Evolutionary conservation across 2,113 vertebrate species (phyloP).

Genomic region (Hiodon tergisus): DNA sequence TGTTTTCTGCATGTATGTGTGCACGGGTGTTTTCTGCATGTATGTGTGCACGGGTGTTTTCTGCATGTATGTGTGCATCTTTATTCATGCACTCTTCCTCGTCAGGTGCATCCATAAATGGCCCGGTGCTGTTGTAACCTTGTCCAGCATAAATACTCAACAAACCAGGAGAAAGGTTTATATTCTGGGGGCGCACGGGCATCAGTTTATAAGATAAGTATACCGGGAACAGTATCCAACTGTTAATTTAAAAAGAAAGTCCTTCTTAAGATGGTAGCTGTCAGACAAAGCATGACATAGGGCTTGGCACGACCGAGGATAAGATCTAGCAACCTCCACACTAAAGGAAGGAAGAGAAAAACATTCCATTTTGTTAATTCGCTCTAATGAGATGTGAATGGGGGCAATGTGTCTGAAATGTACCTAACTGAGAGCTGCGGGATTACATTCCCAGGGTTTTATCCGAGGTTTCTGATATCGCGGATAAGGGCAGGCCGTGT

Average conservation of each 20-base stretch:
- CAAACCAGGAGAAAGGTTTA: neutral
- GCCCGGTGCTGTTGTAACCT: neutral
- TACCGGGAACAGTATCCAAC: too few relatives aligned
- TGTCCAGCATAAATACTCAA: neutral
- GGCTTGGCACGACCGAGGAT: neutral
- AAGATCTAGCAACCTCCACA: neutral
- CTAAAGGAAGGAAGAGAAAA: neutral
- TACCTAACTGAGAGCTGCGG: neutral
- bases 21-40: too few relatives aligned
- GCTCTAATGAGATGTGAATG: constrained; percentile 5
- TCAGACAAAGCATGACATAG: too few relatives aligned
- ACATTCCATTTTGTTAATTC: constrained; percentile 15
- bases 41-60: neutral
- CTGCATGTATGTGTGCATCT: neutral
- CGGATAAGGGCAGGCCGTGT: neutral
- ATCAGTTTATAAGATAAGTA: neutral
- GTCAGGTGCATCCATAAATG: neutral
- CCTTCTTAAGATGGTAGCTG: too few relatives aligned
- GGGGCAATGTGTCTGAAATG: constrained; percentile 4
- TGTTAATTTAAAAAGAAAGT: too few relatives aligned
- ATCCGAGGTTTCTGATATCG: constrained; percentile 1
- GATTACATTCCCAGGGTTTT: constrained; percentile 13
- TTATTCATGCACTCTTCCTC: neutral
- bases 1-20: too few relatives aligned
- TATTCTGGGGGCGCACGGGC: neutral